These are phyloP conservation scores for Danio choprae DNA, from an alignment of 2,797 vertebrate genomes.

Conservation along the genomic window DNA sequence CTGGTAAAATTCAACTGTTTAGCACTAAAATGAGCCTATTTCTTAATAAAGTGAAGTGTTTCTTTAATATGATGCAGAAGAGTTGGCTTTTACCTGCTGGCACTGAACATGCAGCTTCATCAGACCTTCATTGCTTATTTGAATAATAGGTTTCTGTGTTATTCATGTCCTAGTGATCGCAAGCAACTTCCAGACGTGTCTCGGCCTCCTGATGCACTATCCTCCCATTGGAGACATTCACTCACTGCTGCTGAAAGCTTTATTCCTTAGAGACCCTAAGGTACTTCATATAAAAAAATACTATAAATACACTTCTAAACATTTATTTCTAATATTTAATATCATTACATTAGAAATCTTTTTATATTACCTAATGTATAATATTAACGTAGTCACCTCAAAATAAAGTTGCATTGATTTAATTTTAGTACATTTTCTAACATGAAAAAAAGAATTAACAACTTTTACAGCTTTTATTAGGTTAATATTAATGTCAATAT, in stretches of 20 bases:
- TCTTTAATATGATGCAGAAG: constrained; percentile 1
- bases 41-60: too few species aligned
- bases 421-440: too few species aligned
- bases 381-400: too few species aligned
- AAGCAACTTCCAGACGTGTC: constrained; percentile 98
- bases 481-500: too few species aligned
- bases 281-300: constrained; percentile 74
- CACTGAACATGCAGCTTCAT: neutral
- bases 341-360: too few species aligned
- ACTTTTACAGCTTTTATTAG: too few species aligned
- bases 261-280: constrained; percentile 98
- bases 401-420: too few species aligned
- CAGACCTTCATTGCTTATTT: neutral
- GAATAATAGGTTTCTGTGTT: neutral
- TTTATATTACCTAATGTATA: too few species aligned
- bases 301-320: neutral
- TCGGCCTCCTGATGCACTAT: constrained; percentile 98
- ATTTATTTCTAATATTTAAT: neutral
- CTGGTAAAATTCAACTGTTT: too few species aligned
- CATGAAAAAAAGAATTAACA: too few species aligned
- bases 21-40: too few species aligned
- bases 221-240: constrained; percentile 94
- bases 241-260: constrained; percentile 93
- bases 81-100: neutral
- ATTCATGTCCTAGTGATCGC: constrained; percentile 87